Evolutionary conservation across 2,797 vertebrate species (phyloP).

Genomic region (Coregonus suidteri): DNA sequence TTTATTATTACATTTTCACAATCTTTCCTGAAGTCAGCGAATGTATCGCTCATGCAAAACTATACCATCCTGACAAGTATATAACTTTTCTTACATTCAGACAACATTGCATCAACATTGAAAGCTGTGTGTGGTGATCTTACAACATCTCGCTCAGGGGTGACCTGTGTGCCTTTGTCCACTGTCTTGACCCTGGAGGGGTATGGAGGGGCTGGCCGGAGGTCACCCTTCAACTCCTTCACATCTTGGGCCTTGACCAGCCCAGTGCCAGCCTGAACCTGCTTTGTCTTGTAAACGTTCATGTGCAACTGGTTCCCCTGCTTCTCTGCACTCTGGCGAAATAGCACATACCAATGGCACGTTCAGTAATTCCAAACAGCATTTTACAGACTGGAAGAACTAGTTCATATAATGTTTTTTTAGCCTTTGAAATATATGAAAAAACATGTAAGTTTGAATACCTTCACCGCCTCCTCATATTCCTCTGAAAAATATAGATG

Average conservation of each 20-base stretch:
- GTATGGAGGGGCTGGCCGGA: conserved; percentile 78
- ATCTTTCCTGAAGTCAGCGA: background rate
- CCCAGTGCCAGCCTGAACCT: conserved; percentile 70
- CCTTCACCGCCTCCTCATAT: conserved; percentile 97
- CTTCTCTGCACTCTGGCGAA: conserved; percentile 86
- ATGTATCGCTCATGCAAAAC: too few species aligned
- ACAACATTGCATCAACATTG: background rate
- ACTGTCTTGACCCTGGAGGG: conserved; percentile 80
- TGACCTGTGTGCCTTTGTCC: conserved; percentile 81
- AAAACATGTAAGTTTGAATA: conserved; percentile 54
- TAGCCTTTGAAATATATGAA: background rate
- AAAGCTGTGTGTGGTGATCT: conserved; percentile 33
- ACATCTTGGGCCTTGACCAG: conserved; percentile 70
- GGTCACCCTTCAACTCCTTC: conserved; percentile 76
- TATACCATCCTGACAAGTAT: too few species aligned
- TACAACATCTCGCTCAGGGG: conserved; percentile 79
- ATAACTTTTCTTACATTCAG: background rate
- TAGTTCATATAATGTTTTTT: background rate
- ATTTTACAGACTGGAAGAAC: background rate
- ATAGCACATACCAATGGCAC: background rate
- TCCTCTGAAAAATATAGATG: conserved; percentile 79
- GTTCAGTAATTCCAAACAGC: background rate
- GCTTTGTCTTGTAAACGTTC: conserved; percentile 87
- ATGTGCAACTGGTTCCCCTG: conserved; percentile 92
- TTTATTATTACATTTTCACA: background rate